Conservation (phyloP, 2,113 vertebrate genomes). For the Alouatta palliata region DNA sequence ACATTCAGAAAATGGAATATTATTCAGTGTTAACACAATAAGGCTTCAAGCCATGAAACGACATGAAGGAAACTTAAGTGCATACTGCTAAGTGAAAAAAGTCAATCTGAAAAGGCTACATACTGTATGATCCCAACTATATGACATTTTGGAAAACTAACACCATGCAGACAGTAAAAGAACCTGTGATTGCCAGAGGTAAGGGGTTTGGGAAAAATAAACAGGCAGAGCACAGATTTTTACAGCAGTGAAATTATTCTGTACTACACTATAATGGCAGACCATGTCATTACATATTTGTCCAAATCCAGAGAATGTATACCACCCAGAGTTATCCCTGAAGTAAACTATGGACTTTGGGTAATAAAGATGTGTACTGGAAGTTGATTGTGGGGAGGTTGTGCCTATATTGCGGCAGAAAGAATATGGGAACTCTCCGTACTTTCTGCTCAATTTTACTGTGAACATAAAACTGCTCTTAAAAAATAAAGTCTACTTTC, state of each 20-base stretch:
- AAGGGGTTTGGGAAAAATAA: neutral
- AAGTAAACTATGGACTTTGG: neutral
- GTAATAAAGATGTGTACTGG: neutral
- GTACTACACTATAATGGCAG: neutral
- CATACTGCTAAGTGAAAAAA: neutral
- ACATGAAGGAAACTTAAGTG: neutral
- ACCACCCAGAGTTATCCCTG: neutral
- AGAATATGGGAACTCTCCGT: neutral
- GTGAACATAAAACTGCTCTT: neutral
- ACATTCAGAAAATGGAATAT: neutral
- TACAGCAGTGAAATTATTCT: neutral
- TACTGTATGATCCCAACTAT: neutral
- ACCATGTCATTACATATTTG: neutral
- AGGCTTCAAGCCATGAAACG: neutral
- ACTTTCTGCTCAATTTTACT: neutral
- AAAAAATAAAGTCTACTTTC: neutral
- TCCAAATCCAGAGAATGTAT: neutral
- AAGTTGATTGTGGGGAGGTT: neutral
- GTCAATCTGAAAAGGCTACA: neutral
- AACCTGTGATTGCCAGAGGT: neutral
- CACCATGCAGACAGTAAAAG: neutral
- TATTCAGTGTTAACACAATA: neutral
- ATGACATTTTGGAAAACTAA: neutral
- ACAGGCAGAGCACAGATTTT: neutral
- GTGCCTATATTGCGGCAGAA: neutral